Evolutionary conservation across 1,140 invertebrate species (phyloP), one percentile per base, ranked within the genome.

Genomic region (Drosophila busckii): DNA sequence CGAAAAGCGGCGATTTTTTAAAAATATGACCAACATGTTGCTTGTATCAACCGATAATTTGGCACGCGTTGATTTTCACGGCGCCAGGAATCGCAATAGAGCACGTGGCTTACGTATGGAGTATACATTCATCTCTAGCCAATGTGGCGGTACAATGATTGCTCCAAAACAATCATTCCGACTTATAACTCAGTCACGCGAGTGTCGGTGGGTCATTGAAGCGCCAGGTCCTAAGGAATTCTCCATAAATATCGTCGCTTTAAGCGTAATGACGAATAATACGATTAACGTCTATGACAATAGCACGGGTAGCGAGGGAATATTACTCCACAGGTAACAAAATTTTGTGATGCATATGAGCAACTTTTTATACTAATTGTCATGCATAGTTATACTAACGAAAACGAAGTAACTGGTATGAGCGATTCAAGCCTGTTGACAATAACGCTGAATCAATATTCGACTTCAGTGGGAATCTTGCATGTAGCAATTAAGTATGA

Each of bases 141-240:
- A 82, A 54, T 96, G 94, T 86, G 94, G 94, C 29, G 93, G 93
- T n/a, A 89, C 94, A 31, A 83, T 92, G 2, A 91, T 87, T 60
- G 68, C 85, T 2, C 31, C 5, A 5, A 8, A 2, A 0, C 8
- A 1, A 1, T 0, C 2, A 0, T 2, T 20, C 1, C 0, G 0
- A 0, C 0, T 0, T 2, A 0, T 5, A 1, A 0, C 0, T 3
- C 1, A 0, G 0, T 0, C 0, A 0, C 7, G 13, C 3, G 1
- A n/a, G 1, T 97, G 95, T 86, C 90, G 87, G 12, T 98, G 95
- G 95, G 88, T 93, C 2, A 91, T 98, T 31, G 75, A 73, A n/a
- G 4, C 8, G 1, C 59, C 75, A 0, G 75, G 73, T 4, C 44
- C 37, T 3, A 80, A 80, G 6, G 13, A 3, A 4, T 13, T 80